Conservation (phyloP, 1,140 invertebrate genomes). For the Achroia grisella region DNA sequence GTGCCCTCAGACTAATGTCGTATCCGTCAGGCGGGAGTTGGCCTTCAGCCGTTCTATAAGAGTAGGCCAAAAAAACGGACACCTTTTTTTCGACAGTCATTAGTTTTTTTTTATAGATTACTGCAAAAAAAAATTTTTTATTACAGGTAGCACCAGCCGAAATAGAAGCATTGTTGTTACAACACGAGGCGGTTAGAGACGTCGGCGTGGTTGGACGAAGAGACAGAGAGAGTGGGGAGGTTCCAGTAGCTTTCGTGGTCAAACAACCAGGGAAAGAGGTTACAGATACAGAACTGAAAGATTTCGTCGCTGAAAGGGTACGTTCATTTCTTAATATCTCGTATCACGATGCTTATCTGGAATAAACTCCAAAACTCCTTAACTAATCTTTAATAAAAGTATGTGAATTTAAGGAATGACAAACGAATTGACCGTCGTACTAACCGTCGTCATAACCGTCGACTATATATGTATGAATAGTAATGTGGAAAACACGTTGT, state of each 20-base stretch:
- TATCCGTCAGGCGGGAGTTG: too few species aligned
- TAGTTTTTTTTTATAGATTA: too few species aligned
- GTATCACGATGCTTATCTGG: neutral
- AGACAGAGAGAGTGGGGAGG: conserved; percentile 80
- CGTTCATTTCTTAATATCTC: neutral
- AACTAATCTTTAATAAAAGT: too few species aligned
- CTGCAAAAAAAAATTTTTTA: too few species aligned
- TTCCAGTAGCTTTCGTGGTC: conserved; percentile 80
- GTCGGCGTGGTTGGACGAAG: conserved; percentile 85
- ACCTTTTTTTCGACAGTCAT: too few species aligned
- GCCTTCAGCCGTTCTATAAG: too few species aligned
- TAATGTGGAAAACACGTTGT: too few species aligned
- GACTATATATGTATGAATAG: too few species aligned
- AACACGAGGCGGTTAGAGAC: conserved; percentile 78
- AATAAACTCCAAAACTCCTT: too few species aligned
- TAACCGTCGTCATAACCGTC: neutral
- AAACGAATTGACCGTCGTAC: neutral
- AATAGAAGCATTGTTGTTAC: conserved; percentile 80
- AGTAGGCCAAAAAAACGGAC: too few species aligned
- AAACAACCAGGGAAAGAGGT: conserved; percentile 37
- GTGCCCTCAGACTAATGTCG: too few species aligned
- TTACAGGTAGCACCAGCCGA: conserved; percentile 82
- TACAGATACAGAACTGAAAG: conserved; percentile 59
- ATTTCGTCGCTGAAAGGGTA: conserved; percentile 53
- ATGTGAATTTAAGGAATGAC: neutral